Base-by-base conservation (phyloP, 2,797 vertebrate genomes). In the Pagetopsis macropterus region DNA sequence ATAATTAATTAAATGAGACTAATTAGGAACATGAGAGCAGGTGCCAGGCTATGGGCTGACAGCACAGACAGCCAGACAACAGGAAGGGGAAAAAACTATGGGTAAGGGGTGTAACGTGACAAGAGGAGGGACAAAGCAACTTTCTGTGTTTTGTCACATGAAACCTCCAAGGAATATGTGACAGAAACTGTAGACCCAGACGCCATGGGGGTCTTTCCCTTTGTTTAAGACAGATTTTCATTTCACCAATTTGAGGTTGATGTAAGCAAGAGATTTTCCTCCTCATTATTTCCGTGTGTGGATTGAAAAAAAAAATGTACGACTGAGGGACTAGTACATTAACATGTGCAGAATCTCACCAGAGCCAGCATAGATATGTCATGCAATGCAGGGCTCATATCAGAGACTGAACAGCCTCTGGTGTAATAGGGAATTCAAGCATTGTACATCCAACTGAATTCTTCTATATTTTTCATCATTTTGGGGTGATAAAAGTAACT, bases 21-120 rank as follows among this genome's bases (percentile, higher is more conserved):
- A 96, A 96, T 96, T 96, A 95, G 95, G 93, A 95, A 95, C 92
- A 93, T 91, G 94, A 95, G 95, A 95, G 94, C 95, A 95, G 95
- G 94, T 96, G 95, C 95, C 92, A 94, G 89, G 92, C 94, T 94
- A 93, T 84, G 92, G 90, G 93, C 91, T 96, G 95, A 96, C 94
- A 94, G 93, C 91, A 86, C 88, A 91, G 93, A 95, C 93, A 94
- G 92, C 89, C 87, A 94, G 93, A 94, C 91, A 94, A 93, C 92
- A 94, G 90, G 76, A 89, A 91, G 85, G 74, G 31, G 0, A 50
- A 62, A 59, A 90, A 88, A 89, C 79, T 91, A 89, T 88, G 92
- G 92, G 93, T 93, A 92, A 88, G 90, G 92, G 92, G 93, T 93
- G 94, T 93, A 93, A 93, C 90, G 85, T 95, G 94, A 95, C 94